These are phyloP conservation scores for Heteronetta atricapilla DNA, from an alignment of 2,113 vertebrate species.

Conservation along the genomic window DNA sequence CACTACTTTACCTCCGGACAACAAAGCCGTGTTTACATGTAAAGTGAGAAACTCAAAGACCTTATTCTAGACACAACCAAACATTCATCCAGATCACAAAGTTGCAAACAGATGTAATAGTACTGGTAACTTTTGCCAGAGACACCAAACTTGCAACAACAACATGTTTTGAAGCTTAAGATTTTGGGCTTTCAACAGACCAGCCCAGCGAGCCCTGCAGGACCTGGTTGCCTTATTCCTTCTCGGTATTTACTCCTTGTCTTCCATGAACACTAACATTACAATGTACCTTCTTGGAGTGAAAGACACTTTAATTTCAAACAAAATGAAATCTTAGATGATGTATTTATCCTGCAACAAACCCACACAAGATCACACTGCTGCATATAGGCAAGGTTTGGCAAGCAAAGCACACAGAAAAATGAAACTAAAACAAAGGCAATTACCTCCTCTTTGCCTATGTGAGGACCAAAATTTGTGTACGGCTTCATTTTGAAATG, in stretches of 20 bases:
- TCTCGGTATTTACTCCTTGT: not conserved
- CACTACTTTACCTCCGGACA: not conserved
- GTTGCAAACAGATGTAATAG: not conserved
- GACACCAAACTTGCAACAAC: not conserved
- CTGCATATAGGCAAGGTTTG: not conserved
- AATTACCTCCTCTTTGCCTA: constrained; percentile 43
- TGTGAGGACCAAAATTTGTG: not conserved
- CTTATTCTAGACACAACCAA: not conserved
- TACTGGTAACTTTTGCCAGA: not conserved
- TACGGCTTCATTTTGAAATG: constrained; percentile 3
- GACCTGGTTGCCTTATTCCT: not conserved
- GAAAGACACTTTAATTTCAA: not conserved
- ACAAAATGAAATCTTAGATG: not conserved
- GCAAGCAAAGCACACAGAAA: constrained; percentile 14
- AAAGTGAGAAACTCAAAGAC: not conserved
- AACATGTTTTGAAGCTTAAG: not conserved
- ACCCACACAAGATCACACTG: not conserved
- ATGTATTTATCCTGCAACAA: not conserved
- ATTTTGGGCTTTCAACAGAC: not conserved
- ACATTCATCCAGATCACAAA: not conserved
- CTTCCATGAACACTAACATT: not conserved
- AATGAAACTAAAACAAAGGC: constrained; percentile 39
- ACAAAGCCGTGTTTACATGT: not conserved
- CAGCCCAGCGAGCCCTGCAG: not conserved
- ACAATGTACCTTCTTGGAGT: not conserved